phyloP scores from a whole-genome alignment of 1,140 invertebrate genomes.

The Drosophila orena region DNA sequence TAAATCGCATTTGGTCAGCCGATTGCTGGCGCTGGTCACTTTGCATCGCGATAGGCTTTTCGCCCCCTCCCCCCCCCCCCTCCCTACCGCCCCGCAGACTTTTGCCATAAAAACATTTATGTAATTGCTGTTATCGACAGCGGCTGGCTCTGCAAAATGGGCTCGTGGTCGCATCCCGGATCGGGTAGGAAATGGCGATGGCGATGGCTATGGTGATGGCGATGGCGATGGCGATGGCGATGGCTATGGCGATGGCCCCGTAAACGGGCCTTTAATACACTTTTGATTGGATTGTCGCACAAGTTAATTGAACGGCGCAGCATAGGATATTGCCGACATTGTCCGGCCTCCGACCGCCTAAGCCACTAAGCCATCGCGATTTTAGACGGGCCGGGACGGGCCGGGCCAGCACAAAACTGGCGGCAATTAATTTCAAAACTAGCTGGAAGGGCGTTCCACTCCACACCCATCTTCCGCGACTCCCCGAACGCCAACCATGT shows the following conservation, averaged over 20 bases:
- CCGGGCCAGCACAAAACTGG: constrained; percentile 45
- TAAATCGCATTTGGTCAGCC: constrained; percentile 63
- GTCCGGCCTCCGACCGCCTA: constrained; percentile 20
- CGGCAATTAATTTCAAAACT: constrained; percentile 77
- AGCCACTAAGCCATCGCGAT: constrained; percentile 52
- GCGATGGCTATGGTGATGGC: constrained; percentile 26
- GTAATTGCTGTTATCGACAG: constrained; percentile 81
- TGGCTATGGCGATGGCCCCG: constrained; percentile 29
- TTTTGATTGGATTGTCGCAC: constrained; percentile 83
- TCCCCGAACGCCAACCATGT: neutral
- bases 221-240: constrained; percentile 21
- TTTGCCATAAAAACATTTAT: constrained; percentile 76
- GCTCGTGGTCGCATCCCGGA: constrained; percentile 35
- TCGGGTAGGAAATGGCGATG: constrained; percentile 1
- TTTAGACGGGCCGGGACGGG: constrained; percentile 21
- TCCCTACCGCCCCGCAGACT: neutral
- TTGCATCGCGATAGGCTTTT: constrained; percentile 33
- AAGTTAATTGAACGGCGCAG: constrained; percentile 76
- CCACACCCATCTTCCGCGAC: neutral
- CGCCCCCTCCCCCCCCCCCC: neutral
- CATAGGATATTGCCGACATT: constrained; percentile 20
- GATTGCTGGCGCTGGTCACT: constrained; percentile 39
- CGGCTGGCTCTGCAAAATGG: constrained; percentile 59
- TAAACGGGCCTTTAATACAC: constrained; percentile 78
- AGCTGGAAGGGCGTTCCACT: constrained; percentile 26